These are phyloP conservation scores for Siphlonurus alternatus DNA, from an alignment of 2,888 invertebrate species.

Conservation along the genomic window DNA sequence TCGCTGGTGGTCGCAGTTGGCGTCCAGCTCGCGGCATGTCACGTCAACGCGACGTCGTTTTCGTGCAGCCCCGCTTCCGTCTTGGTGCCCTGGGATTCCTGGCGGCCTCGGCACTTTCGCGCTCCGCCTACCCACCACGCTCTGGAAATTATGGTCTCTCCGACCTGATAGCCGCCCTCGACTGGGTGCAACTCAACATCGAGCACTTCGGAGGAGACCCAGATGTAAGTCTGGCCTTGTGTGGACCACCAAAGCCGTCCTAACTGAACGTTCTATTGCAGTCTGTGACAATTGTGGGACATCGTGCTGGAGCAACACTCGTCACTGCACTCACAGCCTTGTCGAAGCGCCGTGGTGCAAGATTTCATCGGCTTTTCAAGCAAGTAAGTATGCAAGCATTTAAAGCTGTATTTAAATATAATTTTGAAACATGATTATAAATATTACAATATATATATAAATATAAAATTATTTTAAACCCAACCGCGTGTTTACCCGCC, in stretches of 20 bases:
- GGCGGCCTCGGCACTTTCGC: slow-evolving; percentile 35
- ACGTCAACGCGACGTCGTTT: slow-evolving; percentile 60
- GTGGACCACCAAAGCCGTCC: background rate
- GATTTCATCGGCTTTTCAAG: background rate
- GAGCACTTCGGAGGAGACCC: slow-evolving; percentile 71
- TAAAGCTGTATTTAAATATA: too few species aligned
- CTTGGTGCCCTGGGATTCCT: slow-evolving; percentile 41
- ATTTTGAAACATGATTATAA: too few species aligned
- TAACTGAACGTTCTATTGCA: background rate
- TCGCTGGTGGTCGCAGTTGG: slow-evolving; percentile 43
- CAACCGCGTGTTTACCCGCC: too few species aligned
- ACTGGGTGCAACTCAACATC: slow-evolving; percentile 69
- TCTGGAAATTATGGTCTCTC: slow-evolving; percentile 78
- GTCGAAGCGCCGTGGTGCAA: slow-evolving; percentile 17
- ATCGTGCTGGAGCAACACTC: slow-evolving; percentile 69
- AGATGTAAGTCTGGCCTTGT: slow-evolving; percentile 20
- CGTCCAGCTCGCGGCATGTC: slow-evolving; percentile 48
- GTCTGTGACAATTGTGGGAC: slow-evolving; percentile 65
- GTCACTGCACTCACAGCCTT: slow-evolving; percentile 54
- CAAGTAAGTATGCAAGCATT: background rate
- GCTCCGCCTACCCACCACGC: slow-evolving; percentile 49
- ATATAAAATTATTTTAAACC: background rate
- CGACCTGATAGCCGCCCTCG: slow-evolving; percentile 56
- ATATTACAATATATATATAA: background rate
- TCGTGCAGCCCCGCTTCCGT: slow-evolving; percentile 75